These are phyloP conservation scores for Caenorhabditis sp. DNA, from an alignment of 2,888 invertebrate genomes.

Conservation along the genomic window DNA sequence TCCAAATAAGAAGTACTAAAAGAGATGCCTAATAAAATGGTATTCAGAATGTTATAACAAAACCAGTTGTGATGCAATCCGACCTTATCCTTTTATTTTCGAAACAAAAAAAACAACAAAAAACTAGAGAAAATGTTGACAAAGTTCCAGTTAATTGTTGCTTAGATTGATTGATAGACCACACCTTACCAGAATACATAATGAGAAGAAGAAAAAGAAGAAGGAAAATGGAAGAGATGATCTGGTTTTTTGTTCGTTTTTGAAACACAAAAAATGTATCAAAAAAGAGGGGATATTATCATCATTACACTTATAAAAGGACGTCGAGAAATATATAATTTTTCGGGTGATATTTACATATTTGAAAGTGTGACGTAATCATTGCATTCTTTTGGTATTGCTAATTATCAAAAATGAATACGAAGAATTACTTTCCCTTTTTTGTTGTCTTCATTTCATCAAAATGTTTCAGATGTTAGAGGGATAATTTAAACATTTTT, in stretches of 20 bases:
- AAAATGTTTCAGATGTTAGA: too few species aligned
- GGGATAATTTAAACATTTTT: too few species aligned
- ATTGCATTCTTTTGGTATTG: not conserved
- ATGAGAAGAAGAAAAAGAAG: not conserved
- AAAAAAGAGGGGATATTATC: too few species aligned
- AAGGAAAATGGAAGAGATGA: too few species aligned
- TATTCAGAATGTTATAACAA: not conserved
- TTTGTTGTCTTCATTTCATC: too few species aligned
- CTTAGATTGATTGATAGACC: not conserved
- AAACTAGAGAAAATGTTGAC: not conserved
- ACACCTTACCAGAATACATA: not conserved
- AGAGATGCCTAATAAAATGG: not conserved
- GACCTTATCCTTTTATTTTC: not conserved
- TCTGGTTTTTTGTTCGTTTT: not conserved
- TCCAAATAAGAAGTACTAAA: not conserved
- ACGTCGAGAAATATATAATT: too few species aligned
- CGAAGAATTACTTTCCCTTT: not conserved
- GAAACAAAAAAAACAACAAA: too few species aligned
- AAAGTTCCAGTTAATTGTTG: slow-evolving; percentile 1
- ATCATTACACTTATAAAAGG: too few species aligned
- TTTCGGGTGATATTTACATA: not conserved
- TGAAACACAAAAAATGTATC: too few species aligned
- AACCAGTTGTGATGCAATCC: slow-evolving; percentile 1
- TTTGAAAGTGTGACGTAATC: not conserved
- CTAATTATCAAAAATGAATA: not conserved